A percentile compares a stretch with the other conserved stretches of the same genome.
Conservation (phyloP, 2,888 invertebrate species). For the Callyntrura sp. region DNA sequence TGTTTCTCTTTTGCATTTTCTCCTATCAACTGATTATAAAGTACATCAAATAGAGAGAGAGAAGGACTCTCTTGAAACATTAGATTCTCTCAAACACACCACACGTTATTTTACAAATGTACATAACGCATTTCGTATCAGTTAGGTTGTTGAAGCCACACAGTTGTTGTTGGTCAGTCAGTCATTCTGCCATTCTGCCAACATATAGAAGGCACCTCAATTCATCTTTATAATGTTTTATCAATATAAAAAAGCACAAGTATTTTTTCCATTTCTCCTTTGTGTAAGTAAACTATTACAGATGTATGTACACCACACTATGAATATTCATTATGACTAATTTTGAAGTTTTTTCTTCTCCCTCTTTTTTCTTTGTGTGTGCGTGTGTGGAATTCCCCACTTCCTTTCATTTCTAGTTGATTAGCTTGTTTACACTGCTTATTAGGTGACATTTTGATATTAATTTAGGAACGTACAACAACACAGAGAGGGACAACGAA, state of each 20-base stretch:
- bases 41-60: background rate
- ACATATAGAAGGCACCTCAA: background rate
- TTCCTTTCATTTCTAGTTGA: constrained; percentile 48
- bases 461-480: constrained; percentile 5
- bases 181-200: constrained; percentile 33
- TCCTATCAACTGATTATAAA: constrained; percentile 30
- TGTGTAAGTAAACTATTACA: background rate
- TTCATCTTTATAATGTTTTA: background rate
- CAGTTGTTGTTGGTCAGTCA: constrained; percentile 30
- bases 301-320: too few relatives aligned
- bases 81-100: background rate
- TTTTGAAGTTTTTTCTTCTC: constrained; percentile 27
- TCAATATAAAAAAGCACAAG: too few relatives aligned
- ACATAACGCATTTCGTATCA: background rate
- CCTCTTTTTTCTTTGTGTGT: too few relatives aligned
- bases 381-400: constrained; percentile 31
- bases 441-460: constrained; percentile 54
- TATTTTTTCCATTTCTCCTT: too few relatives aligned
- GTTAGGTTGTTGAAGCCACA: background rate
- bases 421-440: constrained; percentile 55
- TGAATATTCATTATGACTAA: constrained; percentile 78
- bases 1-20: constrained; percentile 24
- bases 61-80: background rate
- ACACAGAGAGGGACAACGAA: too few relatives aligned
- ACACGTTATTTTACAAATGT: too few relatives aligned